Percentiles rank a stretch among this genome's conserved stretches.
These are phyloP conservation scores for Piscicola geometra DNA, from an alignment of 2,888 invertebrate species.

Conservation along the genomic window DNA sequence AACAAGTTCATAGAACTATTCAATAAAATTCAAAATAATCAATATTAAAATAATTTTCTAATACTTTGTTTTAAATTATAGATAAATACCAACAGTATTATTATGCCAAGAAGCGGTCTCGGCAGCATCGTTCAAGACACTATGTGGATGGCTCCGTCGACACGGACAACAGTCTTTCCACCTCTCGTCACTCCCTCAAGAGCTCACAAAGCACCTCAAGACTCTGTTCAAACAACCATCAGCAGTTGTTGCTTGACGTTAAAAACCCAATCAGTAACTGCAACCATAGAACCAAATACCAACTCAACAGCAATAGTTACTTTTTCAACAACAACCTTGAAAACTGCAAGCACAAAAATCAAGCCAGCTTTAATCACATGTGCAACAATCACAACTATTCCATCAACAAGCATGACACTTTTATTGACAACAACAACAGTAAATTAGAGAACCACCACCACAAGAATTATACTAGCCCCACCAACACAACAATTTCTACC, in stretches of 20 bases:
- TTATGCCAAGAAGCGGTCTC: conserved; percentile 5
- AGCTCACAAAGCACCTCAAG: conserved; percentile 4
- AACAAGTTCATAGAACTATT: no score
- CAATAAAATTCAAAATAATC: no score
- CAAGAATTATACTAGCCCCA: neutral
- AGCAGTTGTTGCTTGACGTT: neutral
- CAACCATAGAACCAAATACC: neutral
- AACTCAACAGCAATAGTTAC: neutral
- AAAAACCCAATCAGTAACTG: neutral
- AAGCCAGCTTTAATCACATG: neutral
- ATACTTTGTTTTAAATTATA: no score
- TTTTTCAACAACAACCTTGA: neutral
- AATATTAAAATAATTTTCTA: no score
- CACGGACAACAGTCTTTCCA: neutral
- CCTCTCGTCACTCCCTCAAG: conserved; percentile 1
- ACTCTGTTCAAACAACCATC: neutral
- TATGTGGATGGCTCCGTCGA: neutral
- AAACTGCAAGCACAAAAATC: neutral
- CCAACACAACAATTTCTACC: conserved; percentile 5
- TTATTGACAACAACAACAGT: neutral
- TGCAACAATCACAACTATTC: neutral
- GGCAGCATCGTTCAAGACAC: conserved; percentile 9
- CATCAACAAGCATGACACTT: neutral
- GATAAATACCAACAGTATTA: neutral
- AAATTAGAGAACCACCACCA: neutral